These are phyloP conservation scores for Elaphurus davidianus DNA, from an alignment of 2,113 vertebrate species.

Conservation along the genomic window DNA sequence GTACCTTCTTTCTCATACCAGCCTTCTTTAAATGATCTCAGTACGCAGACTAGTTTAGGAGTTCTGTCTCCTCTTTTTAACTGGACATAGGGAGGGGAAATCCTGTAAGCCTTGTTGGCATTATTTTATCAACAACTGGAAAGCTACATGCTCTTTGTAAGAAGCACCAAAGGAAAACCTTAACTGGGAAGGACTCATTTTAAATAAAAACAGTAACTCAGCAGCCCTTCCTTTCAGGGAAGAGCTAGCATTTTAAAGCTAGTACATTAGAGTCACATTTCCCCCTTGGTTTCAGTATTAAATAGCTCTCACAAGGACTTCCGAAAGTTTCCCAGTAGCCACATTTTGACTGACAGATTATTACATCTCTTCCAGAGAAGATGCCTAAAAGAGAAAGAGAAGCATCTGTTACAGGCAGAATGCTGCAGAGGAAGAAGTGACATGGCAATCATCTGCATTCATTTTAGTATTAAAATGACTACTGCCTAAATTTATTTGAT, in stretches of 20 bases:
- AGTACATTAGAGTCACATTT: not conserved
- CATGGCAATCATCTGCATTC: not conserved
- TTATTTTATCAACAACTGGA: constrained; percentile 19
- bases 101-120: not conserved
- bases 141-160: constrained; percentile 36
- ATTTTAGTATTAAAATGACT: not conserved
- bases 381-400: constrained; percentile 67
- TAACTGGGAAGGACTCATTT: constrained; percentile 22
- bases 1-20: not conserved
- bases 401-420: not conserved
- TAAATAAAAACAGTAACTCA: constrained; percentile 40
- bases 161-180: constrained; percentile 63
- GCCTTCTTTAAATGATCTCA: not conserved
- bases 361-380: constrained; percentile 3
- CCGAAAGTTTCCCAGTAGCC: not conserved
- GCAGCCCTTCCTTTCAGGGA: constrained; percentile 31
- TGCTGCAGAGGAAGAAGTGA: not conserved
- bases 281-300: not conserved
- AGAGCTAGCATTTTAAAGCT: constrained; percentile 55
- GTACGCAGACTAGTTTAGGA: not conserved
- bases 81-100: not conserved
- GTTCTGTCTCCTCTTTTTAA: not conserved
- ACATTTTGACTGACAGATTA: not conserved
- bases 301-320: constrained; percentile 22
- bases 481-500: not conserved